Conservation (phyloP, 2,113 vertebrate species). For the Greenwoodochromis staneri region DNA sequence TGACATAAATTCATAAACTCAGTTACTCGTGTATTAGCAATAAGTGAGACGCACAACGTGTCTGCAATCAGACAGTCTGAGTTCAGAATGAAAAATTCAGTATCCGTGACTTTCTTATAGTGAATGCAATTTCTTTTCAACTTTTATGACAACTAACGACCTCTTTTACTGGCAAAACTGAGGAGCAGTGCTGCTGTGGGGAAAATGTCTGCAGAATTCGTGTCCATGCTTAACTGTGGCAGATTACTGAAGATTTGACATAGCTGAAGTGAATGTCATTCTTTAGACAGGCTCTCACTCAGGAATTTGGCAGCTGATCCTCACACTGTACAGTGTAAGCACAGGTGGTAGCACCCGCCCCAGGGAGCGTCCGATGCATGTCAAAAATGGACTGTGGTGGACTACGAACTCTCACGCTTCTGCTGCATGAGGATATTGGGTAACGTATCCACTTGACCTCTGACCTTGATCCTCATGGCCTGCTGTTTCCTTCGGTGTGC, state of each 20-base stretch:
- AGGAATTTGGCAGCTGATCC: constrained; percentile 40
- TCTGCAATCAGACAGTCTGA: not conserved
- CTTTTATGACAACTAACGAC: not conserved
- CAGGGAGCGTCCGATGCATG: not conserved
- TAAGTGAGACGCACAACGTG: not conserved
- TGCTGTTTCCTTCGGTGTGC: not conserved
- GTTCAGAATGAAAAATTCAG: not conserved
- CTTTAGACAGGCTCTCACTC: not conserved
- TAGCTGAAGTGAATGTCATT: constrained; percentile 19
- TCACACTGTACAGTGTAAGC: not conserved
- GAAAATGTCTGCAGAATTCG: not conserved
- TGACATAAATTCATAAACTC: not conserved
- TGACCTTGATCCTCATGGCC: not conserved
- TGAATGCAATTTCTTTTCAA: not conserved
- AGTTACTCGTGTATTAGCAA: not conserved
- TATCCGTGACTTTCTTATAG: not conserved
- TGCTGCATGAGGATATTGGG: not conserved
- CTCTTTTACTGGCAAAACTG: not conserved
- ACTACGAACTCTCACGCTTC: not conserved
- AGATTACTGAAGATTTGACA: not conserved
- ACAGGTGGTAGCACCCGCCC: constrained; percentile 13
- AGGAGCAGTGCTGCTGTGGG: not conserved
- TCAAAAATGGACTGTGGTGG: not conserved
- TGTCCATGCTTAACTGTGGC: not conserved
- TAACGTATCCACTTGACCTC: not conserved